These are phyloP conservation scores for Elachura formosa DNA, from an alignment of 2,113 vertebrate species.

Conservation along the genomic window DNA sequence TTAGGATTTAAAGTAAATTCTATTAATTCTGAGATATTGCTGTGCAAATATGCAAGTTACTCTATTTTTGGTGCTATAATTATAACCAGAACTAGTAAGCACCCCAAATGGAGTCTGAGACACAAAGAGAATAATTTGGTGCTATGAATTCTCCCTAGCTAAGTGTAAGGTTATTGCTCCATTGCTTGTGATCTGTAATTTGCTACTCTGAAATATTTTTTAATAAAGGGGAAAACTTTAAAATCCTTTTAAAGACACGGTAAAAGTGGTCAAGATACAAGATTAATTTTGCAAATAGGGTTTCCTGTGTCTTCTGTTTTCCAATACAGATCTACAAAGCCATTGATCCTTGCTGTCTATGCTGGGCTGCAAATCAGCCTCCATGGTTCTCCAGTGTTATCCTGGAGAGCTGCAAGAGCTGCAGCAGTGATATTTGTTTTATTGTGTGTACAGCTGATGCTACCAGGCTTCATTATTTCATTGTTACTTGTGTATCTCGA, in stretches of 20 bases:
- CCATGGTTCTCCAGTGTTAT: rapidly evolving
- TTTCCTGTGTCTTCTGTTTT: not conserved
- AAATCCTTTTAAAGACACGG: not conserved
- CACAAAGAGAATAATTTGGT: not conserved
- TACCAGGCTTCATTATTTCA: not conserved
- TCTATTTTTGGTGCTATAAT: not conserved
- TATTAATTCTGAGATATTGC: not conserved
- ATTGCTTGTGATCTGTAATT: not conserved
- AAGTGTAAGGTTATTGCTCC: not conserved
- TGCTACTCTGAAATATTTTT: not conserved
- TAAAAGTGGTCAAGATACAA: not conserved
- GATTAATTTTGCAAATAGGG: not conserved
- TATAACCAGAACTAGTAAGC: not conserved
- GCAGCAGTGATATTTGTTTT: not conserved
- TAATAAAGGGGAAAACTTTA: not conserved
- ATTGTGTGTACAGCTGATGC: not conserved
- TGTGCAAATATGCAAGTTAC: not conserved
- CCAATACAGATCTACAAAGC: not conserved
- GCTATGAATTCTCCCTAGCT: not conserved
- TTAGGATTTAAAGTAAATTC: not conserved
- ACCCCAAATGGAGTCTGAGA: not conserved
- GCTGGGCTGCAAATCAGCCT: not conserved
- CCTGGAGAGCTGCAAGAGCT: not conserved
- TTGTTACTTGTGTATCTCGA: not conserved
- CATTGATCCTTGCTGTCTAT: not conserved